Base-by-base conservation (phyloP, 53 echinoderm and acorn worm genomes). In the Paracentrotus lividus region DNA sequence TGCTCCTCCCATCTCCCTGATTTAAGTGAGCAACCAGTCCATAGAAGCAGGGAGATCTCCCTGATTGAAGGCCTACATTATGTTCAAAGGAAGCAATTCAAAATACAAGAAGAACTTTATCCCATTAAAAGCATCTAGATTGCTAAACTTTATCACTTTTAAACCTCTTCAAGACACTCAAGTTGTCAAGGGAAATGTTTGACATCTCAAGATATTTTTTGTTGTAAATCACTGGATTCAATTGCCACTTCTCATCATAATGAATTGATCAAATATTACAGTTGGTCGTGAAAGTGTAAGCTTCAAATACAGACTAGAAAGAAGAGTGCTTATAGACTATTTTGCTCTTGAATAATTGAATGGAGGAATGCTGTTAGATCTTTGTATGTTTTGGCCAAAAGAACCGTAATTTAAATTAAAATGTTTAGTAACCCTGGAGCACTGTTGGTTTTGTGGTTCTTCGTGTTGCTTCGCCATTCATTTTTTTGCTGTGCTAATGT, bases 191-290 rank as follows among this genome's bases (percentile, higher is more conserved):
- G 81, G 81, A 47, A 81, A 81, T 44, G 81, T 81, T 81, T 81
- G 47, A 24, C 47, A 18, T n/a, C 81, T 49, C 47, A n/a, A 81
- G 49, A 81, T 47, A 81, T 81, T 81, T 47, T 81, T 47, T 81
- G 81, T 81, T 23, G 26, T 44, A 12, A n/a, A 47, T 44, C 44
- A 81, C n/a, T 5, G 23, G 1, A 2, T n/a, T 8, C 47, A 49
- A 81, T 24, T 81, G 26, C 81, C 81, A 45, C 81, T 81, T 26
- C 47, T 45, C 9, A 8, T 6, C 10, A 47, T 81, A 81, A 81
- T 81, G 81, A 81, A 81, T 47, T 81, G 47, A 47, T 81, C 81
- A 81, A 81, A 81, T 81, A 81, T 81, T 47, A 26, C 81, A 81
- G 81, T 27, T n/a, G n/a, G n/a, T 26, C 47, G 81, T 47, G 81